Evolutionary conservation across 2,797 vertebrate genomes (phyloP).

Genomic region (Brotula barbata): DNA sequence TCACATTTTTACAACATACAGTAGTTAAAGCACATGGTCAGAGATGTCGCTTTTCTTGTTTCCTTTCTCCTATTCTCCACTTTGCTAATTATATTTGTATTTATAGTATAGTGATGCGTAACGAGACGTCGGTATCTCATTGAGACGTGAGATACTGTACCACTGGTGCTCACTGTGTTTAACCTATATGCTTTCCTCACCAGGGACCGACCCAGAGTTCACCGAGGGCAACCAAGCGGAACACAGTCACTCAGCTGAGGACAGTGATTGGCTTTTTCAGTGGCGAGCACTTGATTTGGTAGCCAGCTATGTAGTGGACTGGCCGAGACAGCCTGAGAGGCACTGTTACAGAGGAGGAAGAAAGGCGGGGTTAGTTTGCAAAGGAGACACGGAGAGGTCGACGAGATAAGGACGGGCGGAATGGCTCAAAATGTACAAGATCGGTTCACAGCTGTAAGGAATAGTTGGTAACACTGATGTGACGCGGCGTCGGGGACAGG

Average conservation of each 20-base stretch:
- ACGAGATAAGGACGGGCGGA: conserved; percentile 2
- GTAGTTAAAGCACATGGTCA: conserved; percentile 68
- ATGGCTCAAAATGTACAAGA: conserved; percentile 34
- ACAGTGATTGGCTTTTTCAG: conserved; percentile 49
- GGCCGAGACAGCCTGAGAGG: conserved; percentile 67
- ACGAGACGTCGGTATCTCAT: conserved; percentile 19
- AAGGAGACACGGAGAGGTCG: too few relatives aligned
- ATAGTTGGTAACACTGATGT: conserved; percentile 14
- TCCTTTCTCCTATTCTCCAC: conserved; percentile 9
- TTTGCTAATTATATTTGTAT: conserved; percentile 7
- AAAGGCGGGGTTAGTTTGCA: background rate
- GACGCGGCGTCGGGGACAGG: conserved; percentile 4
- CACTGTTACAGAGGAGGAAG: conserved; percentile 56
- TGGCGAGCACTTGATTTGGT: conserved; percentile 49
- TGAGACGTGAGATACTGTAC: conserved; percentile 17
- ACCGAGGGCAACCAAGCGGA: conserved; percentile 36
- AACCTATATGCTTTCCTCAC: conserved; percentile 46
- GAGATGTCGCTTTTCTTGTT: conserved; percentile 25
- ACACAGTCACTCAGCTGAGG: conserved; percentile 24
- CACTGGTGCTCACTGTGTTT: conserved; percentile 31
- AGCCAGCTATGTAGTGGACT: conserved; percentile 60
- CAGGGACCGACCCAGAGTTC: conserved; percentile 1
- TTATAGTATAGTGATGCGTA: conserved; percentile 5
- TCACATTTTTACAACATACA: conserved; percentile 61
- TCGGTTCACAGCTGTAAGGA: conserved; percentile 23